Percentiles rank a stretch among this genome's conserved stretches.
phyloP scores from a whole-genome alignment of 2,113 vertebrate species.

The Zosterops lateralis region DNA sequence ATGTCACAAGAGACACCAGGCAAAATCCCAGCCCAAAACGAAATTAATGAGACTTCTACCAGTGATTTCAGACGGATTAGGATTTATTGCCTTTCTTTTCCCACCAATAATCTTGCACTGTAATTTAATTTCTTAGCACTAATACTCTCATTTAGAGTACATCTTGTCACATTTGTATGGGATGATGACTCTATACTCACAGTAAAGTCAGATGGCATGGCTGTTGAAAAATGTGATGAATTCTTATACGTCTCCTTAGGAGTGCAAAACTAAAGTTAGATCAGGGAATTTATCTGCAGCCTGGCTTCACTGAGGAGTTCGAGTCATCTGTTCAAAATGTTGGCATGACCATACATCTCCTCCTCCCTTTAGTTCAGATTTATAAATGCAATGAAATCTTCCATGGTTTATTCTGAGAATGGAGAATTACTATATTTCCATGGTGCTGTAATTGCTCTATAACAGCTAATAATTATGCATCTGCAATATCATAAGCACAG shows the following conservation, averaged over 20 bases:
- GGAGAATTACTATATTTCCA: neutral
- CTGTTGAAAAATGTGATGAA: neutral
- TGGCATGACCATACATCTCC: neutral
- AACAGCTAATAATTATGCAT: constrained; percentile 37
- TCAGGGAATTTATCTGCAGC: neutral
- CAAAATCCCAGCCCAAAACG: neutral
- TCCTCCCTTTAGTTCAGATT: neutral
- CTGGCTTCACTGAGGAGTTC: neutral
- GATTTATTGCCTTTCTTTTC: neutral
- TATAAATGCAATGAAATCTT: constrained; percentile 26
- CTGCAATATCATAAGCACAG: neutral
- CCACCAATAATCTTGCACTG: neutral
- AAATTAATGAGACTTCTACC: neutral
- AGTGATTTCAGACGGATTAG: neutral
- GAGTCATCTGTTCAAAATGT: neutral
- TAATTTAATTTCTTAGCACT: neutral
- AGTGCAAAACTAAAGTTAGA: neutral
- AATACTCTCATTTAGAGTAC: neutral
- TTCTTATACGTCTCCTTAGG: neutral
- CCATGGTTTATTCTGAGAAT: neutral
- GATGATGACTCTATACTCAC: neutral
- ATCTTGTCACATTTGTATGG: neutral
- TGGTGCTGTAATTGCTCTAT: neutral
- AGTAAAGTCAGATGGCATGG: neutral
- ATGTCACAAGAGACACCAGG: neutral